Evolutionary conservation across 2,113 vertebrate genomes (phyloP).

Genomic region (Siniperca chuatsi): DNA sequence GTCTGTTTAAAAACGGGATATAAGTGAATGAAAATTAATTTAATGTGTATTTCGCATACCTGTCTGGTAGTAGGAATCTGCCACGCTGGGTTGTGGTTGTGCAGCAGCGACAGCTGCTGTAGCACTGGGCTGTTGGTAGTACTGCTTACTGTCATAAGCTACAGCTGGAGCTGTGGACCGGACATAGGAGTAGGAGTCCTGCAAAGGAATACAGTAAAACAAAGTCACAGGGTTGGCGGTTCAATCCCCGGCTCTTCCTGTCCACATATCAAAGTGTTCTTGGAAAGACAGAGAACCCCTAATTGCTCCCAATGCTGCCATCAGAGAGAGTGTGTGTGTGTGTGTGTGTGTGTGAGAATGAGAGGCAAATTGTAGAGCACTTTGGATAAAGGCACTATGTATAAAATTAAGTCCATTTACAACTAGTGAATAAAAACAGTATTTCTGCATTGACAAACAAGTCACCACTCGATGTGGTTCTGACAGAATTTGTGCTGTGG

Average conservation of each 20-base stretch:
- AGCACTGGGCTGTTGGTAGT: constrained; percentile 95
- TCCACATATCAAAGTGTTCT: neutral
- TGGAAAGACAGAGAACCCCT: neutral
- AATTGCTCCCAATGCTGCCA: neutral
- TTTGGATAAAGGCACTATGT: too few species aligned
- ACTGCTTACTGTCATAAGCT: constrained; percentile 96
- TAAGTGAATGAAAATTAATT: neutral
- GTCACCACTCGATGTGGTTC: neutral
- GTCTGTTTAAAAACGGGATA: neutral
- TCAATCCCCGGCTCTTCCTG: neutral
- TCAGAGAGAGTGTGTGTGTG: neutral
- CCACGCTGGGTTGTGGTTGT: constrained; percentile 94
- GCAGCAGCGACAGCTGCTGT: constrained; percentile 92
- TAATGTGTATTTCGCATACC: constrained; percentile 75
- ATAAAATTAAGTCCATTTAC: neutral
- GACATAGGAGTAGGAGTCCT: constrained; percentile 98
- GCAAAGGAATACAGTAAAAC: constrained; percentile 22
- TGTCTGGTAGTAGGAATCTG: constrained; percentile 98
- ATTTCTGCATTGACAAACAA: neutral
- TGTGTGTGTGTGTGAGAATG: neutral
- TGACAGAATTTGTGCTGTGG: neutral
- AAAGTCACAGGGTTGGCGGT: neutral
- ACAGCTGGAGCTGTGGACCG: constrained; percentile 94
- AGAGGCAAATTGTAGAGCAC: neutral
- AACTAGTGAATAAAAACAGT: neutral